Base-by-base conservation (phyloP, 2,888 invertebrate genomes). In the Drosophila austrosaltans region DNA sequence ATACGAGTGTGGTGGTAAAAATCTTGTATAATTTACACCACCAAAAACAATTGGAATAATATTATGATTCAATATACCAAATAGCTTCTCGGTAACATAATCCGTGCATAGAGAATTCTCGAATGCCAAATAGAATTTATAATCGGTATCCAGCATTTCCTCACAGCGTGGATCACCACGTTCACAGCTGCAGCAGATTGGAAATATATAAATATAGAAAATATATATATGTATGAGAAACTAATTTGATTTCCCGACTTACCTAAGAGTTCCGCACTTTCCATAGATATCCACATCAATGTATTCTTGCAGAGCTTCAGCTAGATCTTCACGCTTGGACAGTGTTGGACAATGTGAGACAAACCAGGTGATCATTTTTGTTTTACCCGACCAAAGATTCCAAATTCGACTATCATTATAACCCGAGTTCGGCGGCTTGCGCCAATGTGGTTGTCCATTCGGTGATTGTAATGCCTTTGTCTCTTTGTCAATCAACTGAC, bases 51-150 rank as follows among this genome's bases (percentile, higher is more conserved):
- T 93, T 1, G 95, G 95, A 42, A 95, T 90, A 10, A 95, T 93
- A 76, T 94, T 70, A 2, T 87, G 89, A 30, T 76, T 68, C 30
- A 92, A 69, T 0, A 83, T 83, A 7, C 75, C 81, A 48, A 81
- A 92, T 0, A 92, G 79, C 89, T 96, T 95, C 87, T 95, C 95
- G 0, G 95, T 95, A 44, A 96, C 94, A 89, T 96, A 96, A 89
- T 96, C 95, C 57, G 92, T 91, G 91, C 95, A 96, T 71, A 95
- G 93, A 7, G 95, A 94, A 86, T 95, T 96, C 87, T 96, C 95
- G 81, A 95, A 95, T 7, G 93, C 91, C 66, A 96, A 91, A 82
- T 95, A 95, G 87, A 96, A 96, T 87, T 94, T 95, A 87, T 95
- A 96, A 68, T 94, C 93, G n/a, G 91, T 90, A 76, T 93, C 93